Evolutionary conservation across 37 sponge, comb jelly and placozoan genomes (phyloP).

Genomic region (Haliclona indistincta): DNA sequence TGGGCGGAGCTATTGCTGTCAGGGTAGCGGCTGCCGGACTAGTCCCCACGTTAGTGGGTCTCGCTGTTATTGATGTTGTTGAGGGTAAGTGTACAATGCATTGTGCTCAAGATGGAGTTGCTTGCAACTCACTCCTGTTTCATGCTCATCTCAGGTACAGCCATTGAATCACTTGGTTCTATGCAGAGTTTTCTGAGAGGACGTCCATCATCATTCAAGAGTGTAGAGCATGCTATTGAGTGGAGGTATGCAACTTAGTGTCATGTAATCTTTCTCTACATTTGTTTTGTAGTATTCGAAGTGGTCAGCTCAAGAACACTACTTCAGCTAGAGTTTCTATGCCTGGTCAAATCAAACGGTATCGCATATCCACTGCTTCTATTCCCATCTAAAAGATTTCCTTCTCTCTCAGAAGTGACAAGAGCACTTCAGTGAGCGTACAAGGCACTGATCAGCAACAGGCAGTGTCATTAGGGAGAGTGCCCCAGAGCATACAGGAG

Average conservation of each 20-base stretch:
- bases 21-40: conserved; percentile 49
- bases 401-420: background rate
- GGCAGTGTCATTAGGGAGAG: background rate
- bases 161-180: conserved; percentile 72
- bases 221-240: conserved; percentile 84
- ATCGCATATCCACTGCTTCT: background rate
- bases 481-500: background rate
- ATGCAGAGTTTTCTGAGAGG: conserved; percentile 81
- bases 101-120: background rate
- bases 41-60: conserved; percentile 67
- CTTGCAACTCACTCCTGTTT: background rate
- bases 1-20: conserved; percentile 97
- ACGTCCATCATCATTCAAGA: conserved; percentile 64
- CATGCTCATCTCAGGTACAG: conserved; percentile 56
- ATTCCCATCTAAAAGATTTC: background rate
- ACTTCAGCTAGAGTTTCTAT: conserved; percentile 86
- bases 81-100: conserved; percentile 68
- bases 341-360: conserved; percentile 73
- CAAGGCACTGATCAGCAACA: background rate
- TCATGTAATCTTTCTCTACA: background rate
- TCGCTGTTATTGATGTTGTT: conserved; percentile 94
- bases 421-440: background rate
- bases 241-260: conserved; percentile 70
- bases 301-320: conserved; percentile 77
- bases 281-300: conserved; percentile 62